Evolutionary conservation across 2,888 invertebrate genomes (phyloP).

Genomic region (Sinelater perroti): DNA sequence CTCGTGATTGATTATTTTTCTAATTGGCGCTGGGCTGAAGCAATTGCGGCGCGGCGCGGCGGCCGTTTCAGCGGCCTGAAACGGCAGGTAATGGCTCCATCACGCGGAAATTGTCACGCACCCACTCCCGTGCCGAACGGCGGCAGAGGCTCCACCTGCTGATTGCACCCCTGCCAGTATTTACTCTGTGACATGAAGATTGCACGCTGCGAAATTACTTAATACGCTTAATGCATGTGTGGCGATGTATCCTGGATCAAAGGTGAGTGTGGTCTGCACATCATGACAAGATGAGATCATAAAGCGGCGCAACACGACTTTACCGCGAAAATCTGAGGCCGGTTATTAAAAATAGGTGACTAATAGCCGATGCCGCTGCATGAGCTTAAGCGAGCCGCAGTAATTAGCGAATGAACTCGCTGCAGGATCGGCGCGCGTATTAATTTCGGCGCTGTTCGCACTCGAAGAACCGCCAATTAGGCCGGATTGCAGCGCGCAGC

Average conservation of each 20-base stretch:
- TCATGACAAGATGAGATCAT: constrained; percentile 37
- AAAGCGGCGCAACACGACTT: constrained; percentile 27
- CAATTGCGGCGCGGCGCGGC: no score
- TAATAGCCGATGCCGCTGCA: constrained; percentile 14
- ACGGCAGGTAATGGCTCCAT: background rate
- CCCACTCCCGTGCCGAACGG: constrained; percentile 1
- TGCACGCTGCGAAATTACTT: constrained; percentile 34
- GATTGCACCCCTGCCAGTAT: constrained; percentile 15
- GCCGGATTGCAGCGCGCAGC: no score
- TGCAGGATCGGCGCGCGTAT: no score
- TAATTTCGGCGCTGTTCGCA: no score
- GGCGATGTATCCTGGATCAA: constrained; percentile 40
- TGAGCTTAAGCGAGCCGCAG: constrained; percentile 14
- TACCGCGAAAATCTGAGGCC: constrained; percentile 23
- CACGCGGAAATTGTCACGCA: background rate
- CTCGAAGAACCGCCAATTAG: no score
- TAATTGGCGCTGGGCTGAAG: constrained; percentile 41
- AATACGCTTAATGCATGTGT: constrained; percentile 32
- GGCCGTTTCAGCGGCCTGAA: no score
- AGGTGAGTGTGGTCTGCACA: constrained; percentile 36
- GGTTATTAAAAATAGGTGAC: constrained; percentile 22
- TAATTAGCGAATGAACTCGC: constrained; percentile 14
- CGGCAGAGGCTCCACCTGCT: constrained; percentile 2
- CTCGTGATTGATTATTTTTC: constrained; percentile 47
- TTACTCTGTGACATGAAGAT: constrained; percentile 31